Evolutionary conservation across 2,797 vertebrate species (phyloP).

Genomic region (Champsocephalus gunnari): DNA sequence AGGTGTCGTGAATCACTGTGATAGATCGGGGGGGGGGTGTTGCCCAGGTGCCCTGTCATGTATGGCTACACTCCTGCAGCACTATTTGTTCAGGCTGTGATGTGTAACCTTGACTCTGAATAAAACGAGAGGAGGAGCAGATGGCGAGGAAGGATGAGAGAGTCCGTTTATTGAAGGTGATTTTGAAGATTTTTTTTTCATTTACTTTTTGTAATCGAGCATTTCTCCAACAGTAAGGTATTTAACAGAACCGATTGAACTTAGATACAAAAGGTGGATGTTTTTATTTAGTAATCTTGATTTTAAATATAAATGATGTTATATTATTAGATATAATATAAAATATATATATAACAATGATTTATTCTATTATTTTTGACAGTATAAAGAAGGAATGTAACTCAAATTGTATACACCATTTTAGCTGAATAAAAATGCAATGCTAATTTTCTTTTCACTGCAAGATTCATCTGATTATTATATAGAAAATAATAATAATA

Average conservation of each 20-base stretch:
- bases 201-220: not conserved
- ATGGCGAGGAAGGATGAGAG: slow-evolving; percentile 65
- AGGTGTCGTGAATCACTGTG: slow-evolving; percentile 69
- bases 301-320: not conserved
- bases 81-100: slow-evolving; percentile 58
- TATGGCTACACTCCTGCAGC: slow-evolving; percentile 47
- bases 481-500: not conserved
- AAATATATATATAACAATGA: no score
- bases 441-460: not conserved
- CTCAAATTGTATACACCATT: not conserved
- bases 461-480: not conserved
- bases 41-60: slow-evolving; percentile 69
- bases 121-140: slow-evolving; percentile 50
- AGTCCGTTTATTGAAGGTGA: slow-evolving; percentile 37
- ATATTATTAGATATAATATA: no score
- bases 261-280: not conserved
- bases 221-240: no score
- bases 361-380: not conserved
- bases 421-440: not conserved
- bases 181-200: not conserved
- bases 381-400: not conserved
- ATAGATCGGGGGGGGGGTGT: slow-evolving; percentile 58
- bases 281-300: not conserved
- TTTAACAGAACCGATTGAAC: not conserved
- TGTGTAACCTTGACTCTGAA: slow-evolving; percentile 74